Evolutionary conservation across 2,888 invertebrate genomes (phyloP).

Genomic region (Camptogramma bilineatum): DNA sequence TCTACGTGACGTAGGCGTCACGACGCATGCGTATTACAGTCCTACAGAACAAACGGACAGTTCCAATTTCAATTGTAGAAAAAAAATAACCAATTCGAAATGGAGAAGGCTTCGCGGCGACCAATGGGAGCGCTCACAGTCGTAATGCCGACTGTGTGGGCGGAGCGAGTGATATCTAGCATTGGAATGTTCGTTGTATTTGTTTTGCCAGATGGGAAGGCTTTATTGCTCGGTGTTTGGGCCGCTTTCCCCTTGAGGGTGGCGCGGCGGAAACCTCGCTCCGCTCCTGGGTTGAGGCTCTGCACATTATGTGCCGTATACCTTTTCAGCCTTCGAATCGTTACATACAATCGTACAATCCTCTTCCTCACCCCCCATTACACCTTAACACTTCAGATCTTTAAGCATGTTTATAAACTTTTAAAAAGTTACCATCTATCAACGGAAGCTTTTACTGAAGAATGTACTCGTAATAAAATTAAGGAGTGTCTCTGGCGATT

Average conservation of each 20-base stretch:
- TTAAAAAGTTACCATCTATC: constrained; percentile 20
- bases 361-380: constrained; percentile 18
- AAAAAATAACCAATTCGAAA: constrained; percentile 85
- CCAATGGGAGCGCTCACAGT: constrained; percentile 82
- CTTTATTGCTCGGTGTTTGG: constrained; percentile 82
- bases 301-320: constrained; percentile 78
- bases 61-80: constrained; percentile 84
- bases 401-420: constrained; percentile 14
- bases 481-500: constrained; percentile 76
- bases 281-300: constrained; percentile 74
- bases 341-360: constrained; percentile 51
- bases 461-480: constrained; percentile 69
- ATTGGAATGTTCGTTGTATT: constrained; percentile 85
- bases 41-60: constrained; percentile 80
- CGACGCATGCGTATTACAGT: constrained; percentile 75
- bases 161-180: constrained; percentile 85
- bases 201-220: constrained; percentile 83
- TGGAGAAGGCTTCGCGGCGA: constrained; percentile 82
- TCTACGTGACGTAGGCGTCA: constrained; percentile 80
- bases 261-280: constrained; percentile 77
- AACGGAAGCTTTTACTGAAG: constrained; percentile 47
- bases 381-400: constrained; percentile 8
- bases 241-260: constrained; percentile 82
- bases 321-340: constrained; percentile 62
- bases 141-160: constrained; percentile 85